phyloP scores from a whole-genome alignment of 1,140 invertebrate species.

The Melitaea cinxia region DNA sequence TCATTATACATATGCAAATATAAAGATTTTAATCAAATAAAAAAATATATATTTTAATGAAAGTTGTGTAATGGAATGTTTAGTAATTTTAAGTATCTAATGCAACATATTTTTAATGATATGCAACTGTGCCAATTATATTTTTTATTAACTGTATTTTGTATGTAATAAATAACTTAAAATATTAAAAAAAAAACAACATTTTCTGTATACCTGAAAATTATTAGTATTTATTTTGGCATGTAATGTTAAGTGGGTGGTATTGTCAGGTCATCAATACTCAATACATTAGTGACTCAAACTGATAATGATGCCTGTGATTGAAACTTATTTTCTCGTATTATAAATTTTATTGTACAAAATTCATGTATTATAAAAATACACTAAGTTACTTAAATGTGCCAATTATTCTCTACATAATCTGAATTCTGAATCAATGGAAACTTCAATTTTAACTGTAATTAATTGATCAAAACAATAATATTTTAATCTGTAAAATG shows the following conservation, averaged over 20 bases:
- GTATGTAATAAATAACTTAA: background rate
- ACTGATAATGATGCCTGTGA: background rate
- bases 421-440: too few relatives aligned
- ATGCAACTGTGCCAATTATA: background rate
- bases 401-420: too few relatives aligned
- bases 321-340: constrained; percentile 21
- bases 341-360: constrained; percentile 11
- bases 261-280: constrained; percentile 6
- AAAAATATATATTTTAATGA: background rate
- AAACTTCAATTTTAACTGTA: background rate
- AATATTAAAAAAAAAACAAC: background rate
- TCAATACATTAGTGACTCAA: constrained; percentile 8
- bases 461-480: too few relatives aligned
- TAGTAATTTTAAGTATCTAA: background rate
- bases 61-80: background rate
- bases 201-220: background rate
- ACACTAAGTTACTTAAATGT: too few relatives aligned
- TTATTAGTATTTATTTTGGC: constrained; percentile 11
- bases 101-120: background rate
- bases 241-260: constrained; percentile 10
- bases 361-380: background rate
- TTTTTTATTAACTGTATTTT: background rate
- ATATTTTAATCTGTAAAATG: too few relatives aligned
- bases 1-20: background rate
- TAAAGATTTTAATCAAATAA: background rate